Evolutionary conservation across 2,888 invertebrate genomes (phyloP), one percentile per base, ranked within the genome.

Genomic region (Suillia variegata): DNA sequence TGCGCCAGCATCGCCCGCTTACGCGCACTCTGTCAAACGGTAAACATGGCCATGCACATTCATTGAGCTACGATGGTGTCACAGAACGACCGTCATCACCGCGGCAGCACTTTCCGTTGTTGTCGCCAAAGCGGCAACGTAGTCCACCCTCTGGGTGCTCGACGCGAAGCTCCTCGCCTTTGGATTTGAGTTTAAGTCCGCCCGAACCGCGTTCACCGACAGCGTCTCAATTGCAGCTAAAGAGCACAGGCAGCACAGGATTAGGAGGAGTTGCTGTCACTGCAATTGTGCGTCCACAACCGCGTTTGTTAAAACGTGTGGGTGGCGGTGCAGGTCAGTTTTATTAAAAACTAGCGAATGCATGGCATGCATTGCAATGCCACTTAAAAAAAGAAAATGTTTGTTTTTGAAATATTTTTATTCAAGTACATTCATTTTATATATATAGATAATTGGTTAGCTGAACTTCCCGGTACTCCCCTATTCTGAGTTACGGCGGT

Each of bases 1-100:
- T 76, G 42, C 74, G 82, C 1, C 85, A 87, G 34, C 91, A 91
- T 77, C 88, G 88, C 68, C 90, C 90, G 2, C 76, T 91, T 55
- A 87, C 88, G 13, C 84, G 91, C 26, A 88, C 89, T 68, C 83
- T 85, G 59, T 89, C 88, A 1, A 86, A 85, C 48, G 85, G 87
- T 1, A 86, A 80, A 61, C 67, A 83, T 52, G 65, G 67, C 1
- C 56, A 52, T 4, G 82, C 84, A n/a, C 57, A 59, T 54, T 17
- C 45, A 2, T 82, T 84, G 1, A 50, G 38, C 34, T 62, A 65
- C 13, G 70, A 62, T 13, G 69, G 70, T 50, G 63, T 70, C 24
- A n/a, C n/a, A n/a, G 57, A 13, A 3, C 64, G 63, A 13, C 62
- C 64, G 8, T 70, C 69, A 53, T 72, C 76, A 4, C 76, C 79